Conservation (phyloP, 1,140 invertebrate genomes). For the Drosophila willistoni region DNA sequence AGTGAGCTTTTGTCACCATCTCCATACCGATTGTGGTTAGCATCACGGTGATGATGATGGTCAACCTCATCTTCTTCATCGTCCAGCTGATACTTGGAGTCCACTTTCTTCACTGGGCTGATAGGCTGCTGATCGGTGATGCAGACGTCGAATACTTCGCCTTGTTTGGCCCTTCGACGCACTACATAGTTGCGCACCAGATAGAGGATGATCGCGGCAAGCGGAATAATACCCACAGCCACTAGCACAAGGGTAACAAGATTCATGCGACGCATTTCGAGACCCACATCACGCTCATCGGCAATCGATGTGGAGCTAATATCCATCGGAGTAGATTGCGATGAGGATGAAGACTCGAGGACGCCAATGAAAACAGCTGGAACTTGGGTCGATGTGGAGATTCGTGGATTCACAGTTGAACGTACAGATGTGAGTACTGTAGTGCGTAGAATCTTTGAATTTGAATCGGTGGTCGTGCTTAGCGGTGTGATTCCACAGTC, state of each 20-base stretch:
- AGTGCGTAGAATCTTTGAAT: conserved; percentile 64
- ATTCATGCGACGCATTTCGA: conserved; percentile 85
- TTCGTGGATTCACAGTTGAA: conserved; percentile 66
- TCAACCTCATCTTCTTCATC: conserved; percentile 83
- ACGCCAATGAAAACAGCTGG: conserved; percentile 47
- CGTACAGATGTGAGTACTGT: conserved; percentile 69
- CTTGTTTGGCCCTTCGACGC: conserved; percentile 85
- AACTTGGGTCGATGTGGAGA: conserved; percentile 30
- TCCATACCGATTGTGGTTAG: conserved; percentile 73
- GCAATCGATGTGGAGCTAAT: conserved; percentile 80
- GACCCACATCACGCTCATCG: conserved; percentile 83
- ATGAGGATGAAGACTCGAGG: conserved; percentile 55
- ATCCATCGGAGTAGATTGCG: conserved; percentile 26
- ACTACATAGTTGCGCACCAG: conserved; percentile 84
- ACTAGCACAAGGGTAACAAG: conserved; percentile 86
- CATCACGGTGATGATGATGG: conserved; percentile 70
- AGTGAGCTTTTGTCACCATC: conserved; percentile 70
- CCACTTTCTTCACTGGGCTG: conserved; percentile 78
- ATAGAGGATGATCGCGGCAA: conserved; percentile 85
- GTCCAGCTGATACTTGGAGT: conserved; percentile 73
- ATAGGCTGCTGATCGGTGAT: conserved; percentile 84
- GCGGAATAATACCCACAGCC: conserved; percentile 85
- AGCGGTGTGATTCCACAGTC: conserved; percentile 51
- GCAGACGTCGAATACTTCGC: conserved; percentile 85
- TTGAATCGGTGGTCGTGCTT: conserved; percentile 64